Conservation (phyloP, 2,113 vertebrate species). For the Prietella phreatophila region DNA sequence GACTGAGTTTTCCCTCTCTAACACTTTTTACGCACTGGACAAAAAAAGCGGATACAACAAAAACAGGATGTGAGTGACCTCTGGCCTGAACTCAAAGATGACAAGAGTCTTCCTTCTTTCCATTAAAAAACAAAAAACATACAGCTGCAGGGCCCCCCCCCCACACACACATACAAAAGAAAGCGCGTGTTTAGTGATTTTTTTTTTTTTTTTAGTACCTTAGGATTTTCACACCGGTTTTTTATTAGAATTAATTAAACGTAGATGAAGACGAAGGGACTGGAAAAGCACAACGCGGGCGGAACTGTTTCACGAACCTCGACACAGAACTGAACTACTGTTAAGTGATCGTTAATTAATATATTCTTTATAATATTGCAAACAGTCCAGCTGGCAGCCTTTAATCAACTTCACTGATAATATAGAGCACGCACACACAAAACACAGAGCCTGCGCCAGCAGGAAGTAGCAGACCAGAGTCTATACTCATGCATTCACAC, state of each 20-base stretch:
- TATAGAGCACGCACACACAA: constrained; percentile 6
- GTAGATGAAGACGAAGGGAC: not conserved
- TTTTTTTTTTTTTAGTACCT: constrained; percentile 18
- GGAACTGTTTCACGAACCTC: not conserved
- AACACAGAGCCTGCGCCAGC: constrained; percentile 19
- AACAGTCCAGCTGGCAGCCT: constrained; percentile 72
- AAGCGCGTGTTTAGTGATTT: not conserved
- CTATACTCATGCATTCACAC: constrained; percentile 31
- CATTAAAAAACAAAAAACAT: not conserved
- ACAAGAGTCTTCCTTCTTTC: not conserved
- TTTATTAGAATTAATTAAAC: too few relatives aligned
- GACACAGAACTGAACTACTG: not conserved
- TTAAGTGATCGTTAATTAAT: constrained; percentile 16
- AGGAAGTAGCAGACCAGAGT: constrained; percentile 33
- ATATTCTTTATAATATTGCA: constrained; percentile 52
- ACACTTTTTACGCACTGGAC: not conserved
- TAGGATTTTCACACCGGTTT: not conserved
- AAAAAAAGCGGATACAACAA: not conserved
- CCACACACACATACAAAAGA: not conserved
- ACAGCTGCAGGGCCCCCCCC: not conserved
- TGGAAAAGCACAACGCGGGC: constrained; percentile 9
- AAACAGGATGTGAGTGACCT: constrained; percentile 1
- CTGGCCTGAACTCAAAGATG: not conserved
- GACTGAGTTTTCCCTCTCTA: not conserved
- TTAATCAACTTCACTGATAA: constrained; percentile 32